Conservation (phyloP, 2,797 vertebrate genomes). For the Tolypeutes matacus region DNA sequence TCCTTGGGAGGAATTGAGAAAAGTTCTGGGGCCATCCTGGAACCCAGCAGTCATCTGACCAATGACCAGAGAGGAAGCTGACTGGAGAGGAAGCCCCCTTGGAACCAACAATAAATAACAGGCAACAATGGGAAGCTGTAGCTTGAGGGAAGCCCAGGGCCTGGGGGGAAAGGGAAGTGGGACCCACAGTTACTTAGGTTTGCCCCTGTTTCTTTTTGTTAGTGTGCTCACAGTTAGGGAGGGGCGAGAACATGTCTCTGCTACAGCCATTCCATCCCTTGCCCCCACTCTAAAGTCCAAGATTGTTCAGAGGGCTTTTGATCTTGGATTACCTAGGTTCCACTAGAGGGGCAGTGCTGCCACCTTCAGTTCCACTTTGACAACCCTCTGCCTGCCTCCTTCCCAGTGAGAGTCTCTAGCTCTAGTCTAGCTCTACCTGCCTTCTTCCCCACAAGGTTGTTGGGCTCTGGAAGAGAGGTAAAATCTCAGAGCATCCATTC, state of each 20-base stretch:
- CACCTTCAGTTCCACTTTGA: constrained; percentile 32
- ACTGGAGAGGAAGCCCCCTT: constrained; percentile 74
- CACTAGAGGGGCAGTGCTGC: constrained; percentile 5
- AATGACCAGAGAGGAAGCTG: constrained; percentile 73
- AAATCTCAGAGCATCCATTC: constrained; percentile 30
- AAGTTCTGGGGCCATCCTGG: constrained; percentile 41
- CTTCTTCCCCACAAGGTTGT: not conserved
- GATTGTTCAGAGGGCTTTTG: constrained; percentile 24
- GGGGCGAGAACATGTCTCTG: constrained; percentile 31
- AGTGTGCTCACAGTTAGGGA: constrained; percentile 44
- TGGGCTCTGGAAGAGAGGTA: constrained; percentile 1
- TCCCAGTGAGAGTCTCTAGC: not conserved
- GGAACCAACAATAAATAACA: constrained; percentile 65
- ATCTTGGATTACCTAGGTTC: constrained; percentile 2
- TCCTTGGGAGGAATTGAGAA: not conserved
- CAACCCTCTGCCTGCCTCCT: not conserved
- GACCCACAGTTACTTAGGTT: not conserved
- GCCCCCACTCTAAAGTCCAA: constrained; percentile 12
- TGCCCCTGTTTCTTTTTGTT: constrained; percentile 38
- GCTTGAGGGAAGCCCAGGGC: not conserved
- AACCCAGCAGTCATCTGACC: constrained; percentile 53
- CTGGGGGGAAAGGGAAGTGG: constrained; percentile 53
- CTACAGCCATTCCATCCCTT: not conserved
- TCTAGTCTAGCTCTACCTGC: not conserved
- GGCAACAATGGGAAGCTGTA: constrained; percentile 58